phyloP scores from a whole-genome alignment of 2,797 vertebrate species.

The Esox lucius region DNA sequence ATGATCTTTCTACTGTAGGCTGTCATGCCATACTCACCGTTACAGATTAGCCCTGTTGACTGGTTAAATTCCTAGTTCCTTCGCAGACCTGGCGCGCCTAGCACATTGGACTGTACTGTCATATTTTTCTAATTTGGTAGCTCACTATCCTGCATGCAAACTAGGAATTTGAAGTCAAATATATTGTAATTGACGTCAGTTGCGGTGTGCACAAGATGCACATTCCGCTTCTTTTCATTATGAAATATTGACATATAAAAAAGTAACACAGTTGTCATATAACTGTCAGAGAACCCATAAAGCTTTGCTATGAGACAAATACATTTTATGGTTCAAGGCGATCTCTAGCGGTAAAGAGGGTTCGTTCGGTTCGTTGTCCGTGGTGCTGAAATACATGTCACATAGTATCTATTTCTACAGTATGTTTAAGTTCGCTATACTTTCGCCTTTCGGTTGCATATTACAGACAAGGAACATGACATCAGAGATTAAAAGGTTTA shows the following conservation, averaged over 20 bases:
- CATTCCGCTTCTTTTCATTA: neutral
- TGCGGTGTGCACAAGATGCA: neutral
- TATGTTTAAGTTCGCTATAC: neutral
- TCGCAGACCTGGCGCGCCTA: neutral
- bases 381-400: slow-evolving; percentile 69
- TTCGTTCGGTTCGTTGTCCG: slow-evolving; percentile 62
- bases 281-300: slow-evolving; percentile 18
- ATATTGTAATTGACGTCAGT: neutral
- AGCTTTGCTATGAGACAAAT: neutral
- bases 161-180: neutral
- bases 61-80: slow-evolving; percentile 1
- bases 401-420: neutral
- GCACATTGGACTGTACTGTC: neutral
- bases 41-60: slow-evolving; percentile 4
- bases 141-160: neutral
- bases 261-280: slow-evolving; percentile 28
- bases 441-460: neutral
- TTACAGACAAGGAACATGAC: neutral
- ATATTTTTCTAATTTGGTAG: neutral
- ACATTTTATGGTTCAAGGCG: slow-evolving; percentile 36
- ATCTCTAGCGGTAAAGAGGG: slow-evolving; percentile 48
- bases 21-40: slow-evolving; percentile 1
- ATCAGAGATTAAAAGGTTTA: neutral
- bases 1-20: neutral
- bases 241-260: slow-evolving; percentile 9